Conservation (phyloP, 2,113 vertebrate species). For the Hyaena hyaena region DNA sequence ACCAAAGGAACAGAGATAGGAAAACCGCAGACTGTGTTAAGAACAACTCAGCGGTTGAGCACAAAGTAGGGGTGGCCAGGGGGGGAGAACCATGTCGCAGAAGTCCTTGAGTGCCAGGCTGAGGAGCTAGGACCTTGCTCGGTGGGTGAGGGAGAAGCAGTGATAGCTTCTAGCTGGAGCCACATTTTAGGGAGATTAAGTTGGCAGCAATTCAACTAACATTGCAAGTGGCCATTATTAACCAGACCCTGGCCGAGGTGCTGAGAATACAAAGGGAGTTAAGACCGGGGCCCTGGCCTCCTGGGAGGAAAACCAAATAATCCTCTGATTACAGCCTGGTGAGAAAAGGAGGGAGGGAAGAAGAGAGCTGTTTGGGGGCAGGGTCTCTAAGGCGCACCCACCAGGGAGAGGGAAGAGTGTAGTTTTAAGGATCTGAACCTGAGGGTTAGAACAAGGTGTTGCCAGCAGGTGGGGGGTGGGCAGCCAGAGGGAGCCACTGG, state of each 20-base stretch:
- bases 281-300: not conserved
- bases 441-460: not conserved
- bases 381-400: not conserved
- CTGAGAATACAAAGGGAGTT: constrained; percentile 49
- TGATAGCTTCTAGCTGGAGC: not conserved
- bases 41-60: not conserved
- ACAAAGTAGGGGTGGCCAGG: not conserved
- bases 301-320: constrained; percentile 46
- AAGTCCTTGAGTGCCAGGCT: not conserved
- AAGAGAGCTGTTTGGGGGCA: not conserved
- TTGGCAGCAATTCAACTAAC: constrained; percentile 16
- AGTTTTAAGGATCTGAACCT: not conserved
- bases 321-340: constrained; percentile 39
- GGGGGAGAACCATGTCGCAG: fast-evolving
- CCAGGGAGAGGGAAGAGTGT: not conserved
- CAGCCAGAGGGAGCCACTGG: not conserved
- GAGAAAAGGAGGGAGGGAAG: not conserved
- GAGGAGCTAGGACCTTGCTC: not conserved
- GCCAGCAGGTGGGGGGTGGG: not conserved
- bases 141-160: not conserved
- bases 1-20: not conserved
- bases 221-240: not conserved
- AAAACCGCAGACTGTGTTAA: not conserved
- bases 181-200: constrained; percentile 67
- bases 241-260: constrained; percentile 60